Conservation (phyloP, 2,797 vertebrate species). For the Thamnophis elegans region DNA sequence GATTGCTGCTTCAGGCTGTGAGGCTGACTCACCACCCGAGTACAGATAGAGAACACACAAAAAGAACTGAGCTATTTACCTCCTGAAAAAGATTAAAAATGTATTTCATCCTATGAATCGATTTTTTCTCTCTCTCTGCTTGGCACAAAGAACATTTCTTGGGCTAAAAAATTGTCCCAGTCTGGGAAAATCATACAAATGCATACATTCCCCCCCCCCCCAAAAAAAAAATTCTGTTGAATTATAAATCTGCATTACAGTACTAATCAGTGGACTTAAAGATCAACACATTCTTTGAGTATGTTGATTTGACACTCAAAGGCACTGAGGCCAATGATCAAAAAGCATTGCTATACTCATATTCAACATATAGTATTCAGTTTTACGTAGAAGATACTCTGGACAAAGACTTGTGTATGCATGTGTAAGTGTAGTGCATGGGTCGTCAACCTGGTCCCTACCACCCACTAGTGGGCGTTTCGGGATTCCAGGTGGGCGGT, state of each 20-base stretch:
- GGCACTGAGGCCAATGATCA: no score
- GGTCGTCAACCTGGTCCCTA: no score
- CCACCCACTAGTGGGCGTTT: no score
- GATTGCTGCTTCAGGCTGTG: constrained; percentile 51
- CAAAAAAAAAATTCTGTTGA: neutral
- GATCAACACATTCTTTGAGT: neutral
- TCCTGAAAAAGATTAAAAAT: constrained; percentile 38
- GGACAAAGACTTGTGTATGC: neutral
- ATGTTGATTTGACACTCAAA: neutral
- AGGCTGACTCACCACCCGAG: constrained; percentile 56
- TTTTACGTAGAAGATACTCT: neutral
- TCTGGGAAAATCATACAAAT: neutral
- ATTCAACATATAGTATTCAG: neutral
- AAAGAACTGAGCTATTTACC: constrained; percentile 44
- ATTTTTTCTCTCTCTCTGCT: neutral
- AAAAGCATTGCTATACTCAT: neutral
- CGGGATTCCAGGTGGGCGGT: no score
- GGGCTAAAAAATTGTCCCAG: neutral
- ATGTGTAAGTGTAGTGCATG: no score
- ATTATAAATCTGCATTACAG: neutral
- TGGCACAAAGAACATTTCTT: constrained; percentile 27
- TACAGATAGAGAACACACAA: constrained; percentile 17
- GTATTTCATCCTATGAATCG: constrained; percentile 23
- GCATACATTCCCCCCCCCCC: neutral
- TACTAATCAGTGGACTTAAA: neutral